Base-by-base conservation (phyloP, 1,140 invertebrate genomes). In the Drosophila persimilis region DNA sequence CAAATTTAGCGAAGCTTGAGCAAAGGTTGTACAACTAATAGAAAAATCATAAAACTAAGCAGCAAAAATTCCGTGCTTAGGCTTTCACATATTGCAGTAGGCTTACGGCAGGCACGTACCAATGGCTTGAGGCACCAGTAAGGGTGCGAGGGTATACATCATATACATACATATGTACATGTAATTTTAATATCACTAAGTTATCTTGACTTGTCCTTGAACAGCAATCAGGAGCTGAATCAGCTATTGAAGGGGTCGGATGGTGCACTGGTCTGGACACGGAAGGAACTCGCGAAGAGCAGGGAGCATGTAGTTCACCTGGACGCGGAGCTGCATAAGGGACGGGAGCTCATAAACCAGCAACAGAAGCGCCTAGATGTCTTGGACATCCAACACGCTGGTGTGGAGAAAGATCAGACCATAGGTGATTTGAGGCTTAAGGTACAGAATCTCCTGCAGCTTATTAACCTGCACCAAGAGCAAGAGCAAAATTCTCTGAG, bases 201-300 rank as follows among this genome's bases (percentile, higher is more conserved):
- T 2, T 8, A 17, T 6, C 2, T 15, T 4, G 2, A 8, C 3
- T 3, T 31, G 2, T 39, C 35, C 35, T 11, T 3, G 11, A 5
- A 13, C n/a, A 70, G 76, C 1, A 79, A 74, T 2, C 17, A n/a
- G n/a, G 11, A 39, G 0, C 2, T 74, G 22, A 8, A 22, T 0
- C 20, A 45, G 6, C 46, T 51, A 0, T 9, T 79, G 6, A 24
- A 72, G 6, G 55, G 64, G 2, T 50, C 47, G 7, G 44, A 62
- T 0, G n/a, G 3, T 0, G 44, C 6, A 0, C 6, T 74, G 0
- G 46, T 59, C 0, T 0, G 9, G 2, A 44, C 43, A 5, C 22
- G 17, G 1, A 5, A 31, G 2, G 17, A n/a, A 3, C 9, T 55
- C 1, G 2, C 52, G 0, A 31, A 20, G 1, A 35, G 31, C 8